Base-by-base conservation (phyloP, 1,140 invertebrate genomes). In the Drosophila rufa region DNA sequence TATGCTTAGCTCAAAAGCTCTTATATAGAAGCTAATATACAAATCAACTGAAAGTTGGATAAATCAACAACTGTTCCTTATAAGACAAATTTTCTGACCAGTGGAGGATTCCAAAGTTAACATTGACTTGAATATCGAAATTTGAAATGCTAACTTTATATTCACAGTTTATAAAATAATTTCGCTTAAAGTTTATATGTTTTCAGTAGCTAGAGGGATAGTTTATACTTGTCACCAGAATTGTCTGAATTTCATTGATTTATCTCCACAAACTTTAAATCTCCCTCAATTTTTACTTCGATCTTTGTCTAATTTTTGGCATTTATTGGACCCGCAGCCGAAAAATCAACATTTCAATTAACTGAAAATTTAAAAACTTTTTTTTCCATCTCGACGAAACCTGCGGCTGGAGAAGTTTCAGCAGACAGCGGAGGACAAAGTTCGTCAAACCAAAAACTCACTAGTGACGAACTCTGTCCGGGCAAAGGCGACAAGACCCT, bases 281-380 rank as follows among this genome's bases (percentile, higher is more conserved):
- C 12, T 22, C 33, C 19, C 30, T 9, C 22, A 36, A 42, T 42
- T 38, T 8, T 1, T 30, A n/a, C 42, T 43, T 80, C 43, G 53
- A 50, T 33, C 50, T 61, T 46, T 69, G 40, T 48, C 43, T 42
- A 36, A 25, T 60, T 43, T 51, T n/a, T 33, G 62, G 43, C 47
- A 65, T 75, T 75, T 50, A 69, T 74, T 66, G 40, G 45, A 64
- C 65, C 51, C 61, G 42, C 74, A 81, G 55, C 47, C 65, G 51
- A 65, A 86, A 77, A 77, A 80, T 80, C 71, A 87, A 82, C 83
- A 82, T 87, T 87, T 80, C 71, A 87, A 84, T 84, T 89, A 86
- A 82, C 58, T 73, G 79, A 68, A 82, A 86, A 61, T 89, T 75
- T 89, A 65, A 47, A 69, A 80, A 82, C 42, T 83, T 89, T 80